Percentiles rank a stretch among this genome's conserved stretches.
These are phyloP conservation scores for Platygyra sinensis DNA, from an alignment of 64 coral and sea anemone genomes.

Conservation along the genomic window DNA sequence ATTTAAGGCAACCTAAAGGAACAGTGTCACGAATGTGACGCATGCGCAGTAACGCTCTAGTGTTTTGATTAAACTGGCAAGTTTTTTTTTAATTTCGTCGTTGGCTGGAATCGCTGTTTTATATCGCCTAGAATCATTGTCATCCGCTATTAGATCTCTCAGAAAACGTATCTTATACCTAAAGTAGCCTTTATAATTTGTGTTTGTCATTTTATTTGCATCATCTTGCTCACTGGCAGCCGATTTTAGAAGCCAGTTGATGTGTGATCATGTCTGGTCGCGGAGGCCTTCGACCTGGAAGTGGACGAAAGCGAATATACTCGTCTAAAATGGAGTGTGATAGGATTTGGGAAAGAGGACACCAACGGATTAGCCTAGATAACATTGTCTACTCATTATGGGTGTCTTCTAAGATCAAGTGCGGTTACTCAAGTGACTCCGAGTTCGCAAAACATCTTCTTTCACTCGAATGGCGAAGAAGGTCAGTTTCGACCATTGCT, in stretches of 20 bases:
- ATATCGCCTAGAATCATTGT: not conserved
- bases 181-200: not conserved
- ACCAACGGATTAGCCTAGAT: conserved; percentile 11
- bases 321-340: conserved; percentile 9
- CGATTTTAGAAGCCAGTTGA: not conserved
- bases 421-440: conserved; percentile 39
- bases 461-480: conserved; percentile 40
- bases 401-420: conserved; percentile 28
- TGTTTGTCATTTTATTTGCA: not conserved
- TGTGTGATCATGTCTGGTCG: conserved; percentile 20
- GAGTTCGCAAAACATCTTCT: conserved; percentile 39
- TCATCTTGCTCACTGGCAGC: not conserved
- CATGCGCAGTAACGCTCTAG: conserved; percentile 9
- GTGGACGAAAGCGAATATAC: conserved; percentile 23
- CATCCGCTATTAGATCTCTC: not conserved
- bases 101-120: not conserved
- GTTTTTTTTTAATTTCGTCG: conserved; percentile 10
- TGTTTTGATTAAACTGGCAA: not conserved
- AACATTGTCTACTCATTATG: conserved; percentile 28
- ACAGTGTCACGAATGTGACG: not conserved
- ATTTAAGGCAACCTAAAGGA: too few relatives aligned
- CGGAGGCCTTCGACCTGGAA: conserved; percentile 45
- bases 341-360: conserved; percentile 23
- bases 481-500: conserved; percentile 9
- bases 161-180: not conserved